A percentile compares a stretch with the other conserved stretches of the same genome.
phyloP scores from a whole-genome alignment of 1,140 invertebrate species.

The Dreissena rostriformis region DNA sequence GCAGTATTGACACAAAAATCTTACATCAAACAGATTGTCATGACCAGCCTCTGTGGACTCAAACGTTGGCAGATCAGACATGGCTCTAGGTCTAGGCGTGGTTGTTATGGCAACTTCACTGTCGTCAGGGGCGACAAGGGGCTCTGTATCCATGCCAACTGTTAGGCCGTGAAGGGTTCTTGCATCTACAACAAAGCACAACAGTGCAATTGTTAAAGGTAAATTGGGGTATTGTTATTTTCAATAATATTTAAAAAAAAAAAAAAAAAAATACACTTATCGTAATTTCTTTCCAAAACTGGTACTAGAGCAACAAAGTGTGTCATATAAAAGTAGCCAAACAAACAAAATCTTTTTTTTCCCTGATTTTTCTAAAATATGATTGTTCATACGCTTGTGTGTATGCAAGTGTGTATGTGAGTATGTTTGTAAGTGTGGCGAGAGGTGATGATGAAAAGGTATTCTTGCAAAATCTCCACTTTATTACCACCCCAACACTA shows the following conservation, averaged over 20 bases:
- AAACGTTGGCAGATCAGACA: conserved; percentile 89
- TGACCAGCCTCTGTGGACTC: conserved; percentile 90
- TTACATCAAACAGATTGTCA: conserved; percentile 96
- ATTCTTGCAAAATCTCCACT: background rate
- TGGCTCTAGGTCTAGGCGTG: conserved; percentile 81
- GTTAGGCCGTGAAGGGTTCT: conserved; percentile 66
- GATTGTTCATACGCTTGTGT: too few relatives aligned
- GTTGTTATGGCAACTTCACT: conserved; percentile 27
- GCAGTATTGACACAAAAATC: conserved; percentile 66
- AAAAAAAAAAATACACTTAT: too few relatives aligned
- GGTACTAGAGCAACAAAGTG: too few relatives aligned
- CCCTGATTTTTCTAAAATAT: too few relatives aligned
- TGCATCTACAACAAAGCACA: conserved; percentile 64
- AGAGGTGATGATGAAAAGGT: background rate
- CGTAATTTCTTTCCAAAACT: too few relatives aligned
- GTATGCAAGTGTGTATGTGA: too few relatives aligned
- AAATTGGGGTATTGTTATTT: too few relatives aligned
- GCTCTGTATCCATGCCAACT: conserved; percentile 68
- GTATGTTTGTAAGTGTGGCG: too few relatives aligned
- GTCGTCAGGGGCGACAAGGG: conserved; percentile 70
- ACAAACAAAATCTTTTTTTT: too few relatives aligned
- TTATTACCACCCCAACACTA: background rate
- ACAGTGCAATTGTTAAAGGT: too few relatives aligned
- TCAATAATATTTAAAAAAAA: too few relatives aligned
- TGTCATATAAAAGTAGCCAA: too few relatives aligned